Evolutionary conservation across 1,140 invertebrate species (phyloP).

Genomic region (Drosophila bifasciata): DNA sequence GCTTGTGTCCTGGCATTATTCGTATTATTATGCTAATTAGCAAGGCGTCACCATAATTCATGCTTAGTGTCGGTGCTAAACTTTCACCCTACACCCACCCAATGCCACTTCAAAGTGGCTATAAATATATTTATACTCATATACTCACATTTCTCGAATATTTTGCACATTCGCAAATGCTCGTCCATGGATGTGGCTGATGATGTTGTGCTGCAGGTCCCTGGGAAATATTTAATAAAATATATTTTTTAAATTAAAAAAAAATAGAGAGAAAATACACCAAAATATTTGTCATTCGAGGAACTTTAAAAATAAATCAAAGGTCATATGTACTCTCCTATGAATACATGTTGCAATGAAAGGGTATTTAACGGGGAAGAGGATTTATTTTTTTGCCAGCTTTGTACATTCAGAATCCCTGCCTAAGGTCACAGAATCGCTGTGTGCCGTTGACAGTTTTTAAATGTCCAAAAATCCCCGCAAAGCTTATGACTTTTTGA

Average conservation of each 20-base stretch:
- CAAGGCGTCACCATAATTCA: slow-evolving; percentile 43
- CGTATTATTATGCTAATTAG: slow-evolving; percentile 65
- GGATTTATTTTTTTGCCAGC: too few species aligned
- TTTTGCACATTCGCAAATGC: slow-evolving; percentile 73
- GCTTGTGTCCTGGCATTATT: slow-evolving; percentile 41
- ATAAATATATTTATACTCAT: slow-evolving; percentile 8
- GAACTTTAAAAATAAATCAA: too few species aligned
- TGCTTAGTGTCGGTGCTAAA: slow-evolving; percentile 47
- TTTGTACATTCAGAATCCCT: too few species aligned
- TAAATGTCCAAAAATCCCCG: too few species aligned
- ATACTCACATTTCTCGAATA: slow-evolving; percentile 84
- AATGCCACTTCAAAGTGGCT: background rate
- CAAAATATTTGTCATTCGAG: too few species aligned
- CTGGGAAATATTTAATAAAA: slow-evolving; percentile 39
- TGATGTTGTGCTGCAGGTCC: slow-evolving; percentile 79
- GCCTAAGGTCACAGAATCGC: too few species aligned
- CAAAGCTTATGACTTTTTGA: too few species aligned
- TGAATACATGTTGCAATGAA: too few species aligned
- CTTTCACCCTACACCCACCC: background rate
- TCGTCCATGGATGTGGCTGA: slow-evolving; percentile 74
- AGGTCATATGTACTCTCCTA: too few species aligned
- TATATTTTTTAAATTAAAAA: background rate
- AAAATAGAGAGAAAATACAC: too few species aligned
- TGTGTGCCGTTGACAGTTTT: too few species aligned
- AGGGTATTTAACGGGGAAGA: too few species aligned